Percentiles rank a stretch among this genome's conserved stretches.
phyloP scores from a whole-genome alignment of 30 jellyfish, hydroid and myxozoan genomes.

The Clytia hemisphaerica region DNA sequence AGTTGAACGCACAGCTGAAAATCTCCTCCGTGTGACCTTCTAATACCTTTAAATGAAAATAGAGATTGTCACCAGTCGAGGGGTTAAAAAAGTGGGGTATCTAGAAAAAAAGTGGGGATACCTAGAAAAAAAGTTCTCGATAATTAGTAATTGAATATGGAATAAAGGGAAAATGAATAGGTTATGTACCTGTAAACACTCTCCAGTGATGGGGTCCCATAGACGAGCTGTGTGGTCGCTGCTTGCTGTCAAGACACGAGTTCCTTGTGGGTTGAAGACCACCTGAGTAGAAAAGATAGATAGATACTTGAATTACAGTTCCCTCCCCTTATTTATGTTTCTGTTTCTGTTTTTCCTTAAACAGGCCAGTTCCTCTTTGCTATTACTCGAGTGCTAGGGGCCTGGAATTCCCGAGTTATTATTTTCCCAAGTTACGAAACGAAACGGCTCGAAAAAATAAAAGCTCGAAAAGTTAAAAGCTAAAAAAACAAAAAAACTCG shows the following conservation, averaged over 20 bases:
- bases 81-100: no score
- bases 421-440: no score
- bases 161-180: background rate
- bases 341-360: background rate
- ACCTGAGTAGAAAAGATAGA: conserved; percentile 60
- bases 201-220: conserved; percentile 90
- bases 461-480: no score
- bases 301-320: background rate
- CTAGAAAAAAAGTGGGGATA: no score
- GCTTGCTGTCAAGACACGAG: conserved; percentile 83
- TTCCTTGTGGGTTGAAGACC: conserved; percentile 95
- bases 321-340: background rate
- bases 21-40: conserved; percentile 98
- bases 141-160: no score
- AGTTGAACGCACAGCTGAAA: conserved; percentile 91
- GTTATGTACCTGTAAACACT: conserved; percentile 76
- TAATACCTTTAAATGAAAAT: conserved; percentile 37
- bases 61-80: no score
- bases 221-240: conserved; percentile 94
- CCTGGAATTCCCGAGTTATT: no score
- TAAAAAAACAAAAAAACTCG: no score
- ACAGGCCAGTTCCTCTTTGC: no score
- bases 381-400: no score
- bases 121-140: no score
- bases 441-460: no score